Evolutionary conservation across 1,140 invertebrate genomes (phyloP).

Genomic region (Saccostrea cuccullata): DNA sequence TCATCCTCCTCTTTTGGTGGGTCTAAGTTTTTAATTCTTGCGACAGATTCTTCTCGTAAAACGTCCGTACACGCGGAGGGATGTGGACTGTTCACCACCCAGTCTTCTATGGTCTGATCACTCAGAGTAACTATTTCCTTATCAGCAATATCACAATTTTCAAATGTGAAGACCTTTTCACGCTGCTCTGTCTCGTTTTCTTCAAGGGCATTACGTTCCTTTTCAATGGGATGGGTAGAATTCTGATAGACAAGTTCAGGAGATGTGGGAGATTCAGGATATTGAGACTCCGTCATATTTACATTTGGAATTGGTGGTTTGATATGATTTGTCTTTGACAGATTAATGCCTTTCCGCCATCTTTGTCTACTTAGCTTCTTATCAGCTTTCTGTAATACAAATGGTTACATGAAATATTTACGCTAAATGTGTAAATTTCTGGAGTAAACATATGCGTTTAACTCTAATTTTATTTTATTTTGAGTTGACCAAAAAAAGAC

Average conservation of each 20-base stretch:
- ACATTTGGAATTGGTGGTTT: background rate
- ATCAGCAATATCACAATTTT: constrained; percentile 1
- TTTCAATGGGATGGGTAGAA: background rate
- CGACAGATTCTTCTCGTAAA: constrained; percentile 9
- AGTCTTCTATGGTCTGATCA: constrained; percentile 22
- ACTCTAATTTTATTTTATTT: too few species aligned
- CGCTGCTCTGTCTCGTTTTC: background rate
- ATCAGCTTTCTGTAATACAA: constrained; percentile 28
- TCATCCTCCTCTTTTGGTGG: constrained; percentile 11
- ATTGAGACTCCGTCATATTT: background rate
- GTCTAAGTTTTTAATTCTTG: constrained; percentile 7
- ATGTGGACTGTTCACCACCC: constrained; percentile 30
- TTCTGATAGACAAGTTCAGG: background rate
- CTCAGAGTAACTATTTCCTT: background rate
- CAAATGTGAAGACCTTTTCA: background rate
- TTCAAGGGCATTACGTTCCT: background rate
- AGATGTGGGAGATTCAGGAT: background rate
- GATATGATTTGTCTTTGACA: background rate
- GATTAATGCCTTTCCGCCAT: constrained; percentile 18
- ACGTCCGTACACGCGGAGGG: constrained; percentile 31
- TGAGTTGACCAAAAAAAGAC: background rate
- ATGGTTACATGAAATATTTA: background rate
- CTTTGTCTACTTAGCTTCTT: background rate
- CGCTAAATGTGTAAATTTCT: too few species aligned
- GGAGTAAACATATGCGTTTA: too few species aligned